A percentile compares a stretch with the other conserved stretches of the same genome.
Conservation (phyloP, 2,797 vertebrate genomes). For the Mergus octosetaceus region DNA sequence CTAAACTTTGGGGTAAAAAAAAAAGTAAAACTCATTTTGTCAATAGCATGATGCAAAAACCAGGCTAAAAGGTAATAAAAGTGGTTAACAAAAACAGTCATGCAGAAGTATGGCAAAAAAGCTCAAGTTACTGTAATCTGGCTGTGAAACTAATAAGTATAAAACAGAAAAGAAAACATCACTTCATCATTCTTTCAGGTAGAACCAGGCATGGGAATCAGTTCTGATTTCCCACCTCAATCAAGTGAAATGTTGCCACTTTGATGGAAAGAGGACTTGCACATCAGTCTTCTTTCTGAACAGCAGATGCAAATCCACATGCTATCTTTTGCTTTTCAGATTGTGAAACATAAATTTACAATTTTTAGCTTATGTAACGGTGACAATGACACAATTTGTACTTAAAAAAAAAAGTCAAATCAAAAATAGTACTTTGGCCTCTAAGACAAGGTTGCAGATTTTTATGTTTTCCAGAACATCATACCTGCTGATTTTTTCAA, state of each 20-base stretch:
- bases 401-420: constrained; percentile 19
- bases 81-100: constrained; percentile 30
- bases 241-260: constrained; percentile 26
- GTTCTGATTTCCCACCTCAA: constrained; percentile 25
- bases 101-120: constrained; percentile 26
- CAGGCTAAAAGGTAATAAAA: constrained; percentile 43
- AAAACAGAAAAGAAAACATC: constrained; percentile 48
- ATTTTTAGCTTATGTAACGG: neutral
- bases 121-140: constrained; percentile 44
- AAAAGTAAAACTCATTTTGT: neutral
- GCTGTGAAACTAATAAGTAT: constrained; percentile 30
- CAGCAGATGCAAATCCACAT: neutral
- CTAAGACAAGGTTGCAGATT: neutral
- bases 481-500: constrained; percentile 31
- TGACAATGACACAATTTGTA: neutral
- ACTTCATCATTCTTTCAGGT: constrained; percentile 48
- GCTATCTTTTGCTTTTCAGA: constrained; percentile 13
- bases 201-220: constrained; percentile 11
- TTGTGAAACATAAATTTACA: neutral
- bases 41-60: constrained; percentile 33
- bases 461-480: constrained; percentile 32
- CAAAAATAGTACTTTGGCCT: neutral
- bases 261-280: neutral
- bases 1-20: constrained; percentile 50
- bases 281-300: neutral